Evolutionary conservation across 2,113 vertebrate genomes (phyloP).

Genomic region (Cinclus mexicanus): DNA sequence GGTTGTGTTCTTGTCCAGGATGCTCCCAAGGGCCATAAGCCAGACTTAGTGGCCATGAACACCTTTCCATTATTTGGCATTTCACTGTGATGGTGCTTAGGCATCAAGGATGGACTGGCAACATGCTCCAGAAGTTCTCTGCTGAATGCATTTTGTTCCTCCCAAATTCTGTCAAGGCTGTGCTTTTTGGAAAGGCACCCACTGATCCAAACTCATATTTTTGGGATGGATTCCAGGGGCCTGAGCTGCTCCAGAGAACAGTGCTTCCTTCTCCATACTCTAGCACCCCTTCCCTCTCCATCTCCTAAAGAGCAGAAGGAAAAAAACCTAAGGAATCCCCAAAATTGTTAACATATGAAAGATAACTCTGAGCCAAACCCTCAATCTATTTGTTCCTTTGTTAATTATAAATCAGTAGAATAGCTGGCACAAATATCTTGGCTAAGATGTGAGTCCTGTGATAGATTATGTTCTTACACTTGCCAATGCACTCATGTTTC

Average conservation of each 20-base stretch:
- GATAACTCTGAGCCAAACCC: background rate
- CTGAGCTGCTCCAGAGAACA: background rate
- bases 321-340: background rate
- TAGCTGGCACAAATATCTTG: background rate
- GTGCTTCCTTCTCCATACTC: background rate
- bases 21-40: background rate
- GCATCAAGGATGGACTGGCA: background rate
- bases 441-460: background rate
- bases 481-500: background rate
- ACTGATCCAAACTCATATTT: background rate
- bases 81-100: background rate
- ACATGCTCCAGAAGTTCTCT: background rate
- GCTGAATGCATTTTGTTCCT: background rate
- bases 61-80: background rate
- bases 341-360: slow-evolving; percentile 8
- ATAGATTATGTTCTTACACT: background rate
- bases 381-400: background rate
- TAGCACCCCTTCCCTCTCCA: background rate
- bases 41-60: background rate
- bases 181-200: background rate
- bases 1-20: fast-evolving
- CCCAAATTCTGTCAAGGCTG: background rate
- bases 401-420: slow-evolving; percentile 9
- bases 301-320: background rate
- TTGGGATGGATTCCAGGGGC: background rate